Conservation (phyloP, 2,888 invertebrate species). For the Trichopria drosophilae region DNA sequence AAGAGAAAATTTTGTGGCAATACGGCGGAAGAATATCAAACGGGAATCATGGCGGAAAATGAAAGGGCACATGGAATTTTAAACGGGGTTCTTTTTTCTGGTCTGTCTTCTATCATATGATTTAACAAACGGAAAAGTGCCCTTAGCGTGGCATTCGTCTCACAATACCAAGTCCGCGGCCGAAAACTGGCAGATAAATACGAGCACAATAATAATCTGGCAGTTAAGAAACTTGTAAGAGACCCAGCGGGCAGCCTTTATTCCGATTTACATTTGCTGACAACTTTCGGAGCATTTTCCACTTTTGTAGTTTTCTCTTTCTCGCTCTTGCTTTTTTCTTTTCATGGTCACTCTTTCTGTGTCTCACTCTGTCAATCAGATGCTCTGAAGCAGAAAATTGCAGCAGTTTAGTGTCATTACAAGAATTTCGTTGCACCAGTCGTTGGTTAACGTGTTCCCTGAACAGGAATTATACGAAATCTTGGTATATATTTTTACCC, state of each 20-base stretch:
- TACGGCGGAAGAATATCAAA: too few relatives aligned
- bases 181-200: slow-evolving; percentile 49
- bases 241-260: slow-evolving; percentile 35
- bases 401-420: too few relatives aligned
- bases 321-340: slow-evolving; percentile 13
- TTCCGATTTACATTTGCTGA: slow-evolving; percentile 35
- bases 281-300: slow-evolving; percentile 39
- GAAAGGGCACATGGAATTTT: too few relatives aligned
- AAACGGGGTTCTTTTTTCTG: too few relatives aligned
- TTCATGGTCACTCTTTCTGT: slow-evolving; percentile 16
- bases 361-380: slow-evolving; percentile 34
- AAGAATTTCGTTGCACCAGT: too few relatives aligned
- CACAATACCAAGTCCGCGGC: slow-evolving; percentile 30
- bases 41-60: too few relatives aligned
- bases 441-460: too few relatives aligned
- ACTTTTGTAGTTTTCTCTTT: slow-evolving; percentile 1
- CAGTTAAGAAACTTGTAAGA: slow-evolving; percentile 32
- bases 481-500: too few relatives aligned
- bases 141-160: slow-evolving; percentile 28
- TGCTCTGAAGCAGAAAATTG: slow-evolving; percentile 50
- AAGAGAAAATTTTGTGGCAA: too few relatives aligned
- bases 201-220: slow-evolving; percentile 50
- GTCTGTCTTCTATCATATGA: too few relatives aligned
- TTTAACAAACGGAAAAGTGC: slow-evolving; percentile 31
- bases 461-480: too few relatives aligned